Percentiles rank a stretch among this genome's conserved stretches.
Conservation (phyloP, 2,113 vertebrate species). For the Poeciliopsis turrubarensis region DNA sequence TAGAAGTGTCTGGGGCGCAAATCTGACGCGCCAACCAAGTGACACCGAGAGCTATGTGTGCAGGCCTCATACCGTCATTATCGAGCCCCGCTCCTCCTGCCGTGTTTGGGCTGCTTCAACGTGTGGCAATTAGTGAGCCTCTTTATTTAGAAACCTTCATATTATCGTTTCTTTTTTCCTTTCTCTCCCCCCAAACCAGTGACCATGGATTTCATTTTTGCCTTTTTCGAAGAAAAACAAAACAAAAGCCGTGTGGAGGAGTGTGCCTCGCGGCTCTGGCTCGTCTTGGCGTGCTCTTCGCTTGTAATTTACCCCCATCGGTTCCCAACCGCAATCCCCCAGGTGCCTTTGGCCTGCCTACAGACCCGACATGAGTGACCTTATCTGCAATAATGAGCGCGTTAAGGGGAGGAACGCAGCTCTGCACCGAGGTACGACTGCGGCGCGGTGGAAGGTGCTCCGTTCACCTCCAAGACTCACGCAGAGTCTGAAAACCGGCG, state of each 20-base stretch:
- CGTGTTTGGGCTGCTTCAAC: neutral
- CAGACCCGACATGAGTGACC: constrained; percentile 27
- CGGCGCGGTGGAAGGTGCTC: no score
- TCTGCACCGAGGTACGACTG: neutral
- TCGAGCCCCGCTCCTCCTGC: neutral
- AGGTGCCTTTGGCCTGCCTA: constrained; percentile 34
- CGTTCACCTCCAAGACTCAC: neutral
- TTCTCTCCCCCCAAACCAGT: neutral
- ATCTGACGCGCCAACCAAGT: neutral
- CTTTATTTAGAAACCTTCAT: constrained; percentile 3
- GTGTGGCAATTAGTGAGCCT: constrained; percentile 10
- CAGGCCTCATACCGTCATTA: neutral
- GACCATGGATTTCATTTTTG: neutral
- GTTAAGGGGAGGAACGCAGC: constrained; percentile 10
- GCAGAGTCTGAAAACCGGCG: neutral
- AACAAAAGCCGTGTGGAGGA: constrained; percentile 26
- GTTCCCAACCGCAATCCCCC: constrained; percentile 26
- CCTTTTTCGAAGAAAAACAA: neutral
- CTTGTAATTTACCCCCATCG: constrained; percentile 37
- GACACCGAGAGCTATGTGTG: neutral
- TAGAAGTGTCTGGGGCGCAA: constrained; percentile 16
- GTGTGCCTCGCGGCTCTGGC: constrained; percentile 1
- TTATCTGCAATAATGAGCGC: constrained; percentile 38
- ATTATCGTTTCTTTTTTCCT: neutral
- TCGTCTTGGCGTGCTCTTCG: constrained; percentile 23